phyloP scores from a whole-genome alignment of 1,140 invertebrate genomes.

The Monochamus saltuarius region DNA sequence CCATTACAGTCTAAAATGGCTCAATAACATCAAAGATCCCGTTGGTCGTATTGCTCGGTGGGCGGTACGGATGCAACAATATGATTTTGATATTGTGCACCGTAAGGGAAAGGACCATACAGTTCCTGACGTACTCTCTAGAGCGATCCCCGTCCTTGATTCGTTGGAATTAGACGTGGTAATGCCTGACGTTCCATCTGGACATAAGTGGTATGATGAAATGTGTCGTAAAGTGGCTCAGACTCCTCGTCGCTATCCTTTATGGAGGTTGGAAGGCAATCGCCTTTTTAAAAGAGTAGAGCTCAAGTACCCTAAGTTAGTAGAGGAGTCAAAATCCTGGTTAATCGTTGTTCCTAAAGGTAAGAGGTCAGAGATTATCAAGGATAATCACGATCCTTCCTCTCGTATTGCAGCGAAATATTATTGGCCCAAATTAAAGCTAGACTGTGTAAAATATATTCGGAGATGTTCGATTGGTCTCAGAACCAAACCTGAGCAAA shows the following conservation, averaged over 20 bases:
- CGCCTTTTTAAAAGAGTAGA: too few relatives aligned
- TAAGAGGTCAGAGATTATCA: too few relatives aligned
- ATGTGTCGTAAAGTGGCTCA: too few relatives aligned
- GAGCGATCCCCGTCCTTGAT: slow-evolving; percentile 1
- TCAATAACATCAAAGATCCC: slow-evolving; percentile 49
- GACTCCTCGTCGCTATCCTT: too few relatives aligned
- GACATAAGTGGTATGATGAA: not conserved
- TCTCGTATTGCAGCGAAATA: too few relatives aligned
- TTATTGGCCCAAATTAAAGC: not conserved
- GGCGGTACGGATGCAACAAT: slow-evolving; percentile 49
- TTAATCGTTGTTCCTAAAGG: too few relatives aligned
- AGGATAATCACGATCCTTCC: too few relatives aligned
- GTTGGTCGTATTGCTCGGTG: slow-evolving; percentile 50
- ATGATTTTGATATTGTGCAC: slow-evolving; percentile 49
- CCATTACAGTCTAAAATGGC: slow-evolving; percentile 52
- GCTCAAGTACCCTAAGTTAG: too few relatives aligned
- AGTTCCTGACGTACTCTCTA: slow-evolving; percentile 42
- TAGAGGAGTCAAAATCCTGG: slow-evolving; percentile 1
- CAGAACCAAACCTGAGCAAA: slow-evolving; percentile 28
- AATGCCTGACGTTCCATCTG: not conserved
- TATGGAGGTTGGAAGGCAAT: too few relatives aligned
- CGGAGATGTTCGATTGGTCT: slow-evolving; percentile 33
- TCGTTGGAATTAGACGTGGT: not conserved
- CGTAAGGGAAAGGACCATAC: slow-evolving; percentile 43
- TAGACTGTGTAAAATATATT: slow-evolving; percentile 32